These are phyloP conservation scores for Scaptomyza polygonia DNA, from an alignment of 2,888 invertebrate species.

Conservation along the genomic window DNA sequence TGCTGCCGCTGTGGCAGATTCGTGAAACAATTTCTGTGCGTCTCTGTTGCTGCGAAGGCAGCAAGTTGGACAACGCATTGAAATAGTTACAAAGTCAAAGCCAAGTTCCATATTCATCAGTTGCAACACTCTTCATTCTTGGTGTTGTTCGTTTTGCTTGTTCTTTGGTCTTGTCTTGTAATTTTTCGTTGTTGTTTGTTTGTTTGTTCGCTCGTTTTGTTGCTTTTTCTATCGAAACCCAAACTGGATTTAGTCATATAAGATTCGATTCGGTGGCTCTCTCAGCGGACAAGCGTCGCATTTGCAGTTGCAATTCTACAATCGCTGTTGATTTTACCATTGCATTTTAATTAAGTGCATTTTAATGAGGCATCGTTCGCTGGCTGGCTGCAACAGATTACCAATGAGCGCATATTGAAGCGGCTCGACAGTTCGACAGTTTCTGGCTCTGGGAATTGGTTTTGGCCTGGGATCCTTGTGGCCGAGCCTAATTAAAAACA, in stretches of 20 bases:
- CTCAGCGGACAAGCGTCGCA: conserved; percentile 49
- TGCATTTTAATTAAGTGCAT: conserved; percentile 80
- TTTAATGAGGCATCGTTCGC: conserved; percentile 69
- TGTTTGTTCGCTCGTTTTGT: conserved; percentile 36
- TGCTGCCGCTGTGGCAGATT: conserved; percentile 63
- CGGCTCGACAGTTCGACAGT: conserved; percentile 29
- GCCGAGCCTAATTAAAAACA: conserved; percentile 45
- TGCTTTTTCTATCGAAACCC: conserved; percentile 76
- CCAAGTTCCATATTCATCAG: conserved; percentile 84
- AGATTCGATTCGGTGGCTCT: conserved; percentile 41
- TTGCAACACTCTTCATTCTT: conserved; percentile 80
- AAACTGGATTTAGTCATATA: conserved; percentile 77
- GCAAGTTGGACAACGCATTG: conserved; percentile 51
- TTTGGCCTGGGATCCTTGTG: conserved; percentile 2
- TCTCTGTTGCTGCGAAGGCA: conserved; percentile 9
- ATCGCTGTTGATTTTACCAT: conserved; percentile 71
- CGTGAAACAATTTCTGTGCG: conserved; percentile 76
- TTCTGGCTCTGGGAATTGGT: conserved; percentile 46
- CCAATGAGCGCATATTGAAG: conserved; percentile 67
- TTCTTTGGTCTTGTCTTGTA: conserved; percentile 72
- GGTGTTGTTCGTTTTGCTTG: conserved; percentile 64
- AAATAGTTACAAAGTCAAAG: conserved; percentile 78
- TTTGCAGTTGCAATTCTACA: conserved; percentile 42
- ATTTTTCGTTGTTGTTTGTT: conserved; percentile 68
- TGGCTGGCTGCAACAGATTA: conserved; percentile 37